Conservation (phyloP, 1,140 invertebrate genomes). For the Acromyrmex echinatior region DNA sequence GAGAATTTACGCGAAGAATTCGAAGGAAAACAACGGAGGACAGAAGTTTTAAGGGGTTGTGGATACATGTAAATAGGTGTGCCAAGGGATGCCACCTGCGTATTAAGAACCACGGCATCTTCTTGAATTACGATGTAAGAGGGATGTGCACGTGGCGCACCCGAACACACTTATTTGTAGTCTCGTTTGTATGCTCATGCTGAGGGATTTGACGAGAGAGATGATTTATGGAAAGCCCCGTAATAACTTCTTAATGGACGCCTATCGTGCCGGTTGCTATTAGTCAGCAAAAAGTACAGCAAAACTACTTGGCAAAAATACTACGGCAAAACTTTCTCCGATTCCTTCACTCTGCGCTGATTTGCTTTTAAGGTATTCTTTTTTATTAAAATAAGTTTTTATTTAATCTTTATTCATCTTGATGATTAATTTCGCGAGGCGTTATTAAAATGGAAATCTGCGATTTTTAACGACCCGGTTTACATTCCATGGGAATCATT, state of each 20-base stretch:
- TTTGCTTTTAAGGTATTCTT: not conserved
- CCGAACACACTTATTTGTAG: conserved; percentile 66
- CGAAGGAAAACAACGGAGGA: not conserved
- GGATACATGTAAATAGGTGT: not conserved
- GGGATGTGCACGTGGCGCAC: not conserved
- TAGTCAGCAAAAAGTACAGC: conserved; percentile 37
- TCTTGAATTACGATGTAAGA: conserved; percentile 10
- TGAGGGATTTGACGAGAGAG: conserved; percentile 61
- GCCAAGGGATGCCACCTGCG: conserved; percentile 2
- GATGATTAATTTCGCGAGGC: not conserved
- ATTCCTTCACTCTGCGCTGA: conserved; percentile 14
- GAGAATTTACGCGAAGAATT: not conserved
- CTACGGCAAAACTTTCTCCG: not conserved
- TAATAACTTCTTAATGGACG: conserved; percentile 69
- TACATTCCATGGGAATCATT: not conserved
- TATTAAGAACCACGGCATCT: not conserved
- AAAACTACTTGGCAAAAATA: conserved; percentile 24
- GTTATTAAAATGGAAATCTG: not conserved
- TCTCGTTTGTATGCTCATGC: conserved; percentile 64
- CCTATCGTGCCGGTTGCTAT: conserved; percentile 63
- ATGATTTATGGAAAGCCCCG: conserved; percentile 71
- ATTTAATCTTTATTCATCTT: conserved; percentile 19
- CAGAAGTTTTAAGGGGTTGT: not conserved
- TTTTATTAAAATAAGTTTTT: conserved; percentile 9
- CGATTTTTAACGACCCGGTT: not conserved